Evolutionary conservation across 2,113 vertebrate species (phyloP), one percentile per base, ranked within the genome.

Genomic region (Sarotherodon lohbergeri): DNA sequence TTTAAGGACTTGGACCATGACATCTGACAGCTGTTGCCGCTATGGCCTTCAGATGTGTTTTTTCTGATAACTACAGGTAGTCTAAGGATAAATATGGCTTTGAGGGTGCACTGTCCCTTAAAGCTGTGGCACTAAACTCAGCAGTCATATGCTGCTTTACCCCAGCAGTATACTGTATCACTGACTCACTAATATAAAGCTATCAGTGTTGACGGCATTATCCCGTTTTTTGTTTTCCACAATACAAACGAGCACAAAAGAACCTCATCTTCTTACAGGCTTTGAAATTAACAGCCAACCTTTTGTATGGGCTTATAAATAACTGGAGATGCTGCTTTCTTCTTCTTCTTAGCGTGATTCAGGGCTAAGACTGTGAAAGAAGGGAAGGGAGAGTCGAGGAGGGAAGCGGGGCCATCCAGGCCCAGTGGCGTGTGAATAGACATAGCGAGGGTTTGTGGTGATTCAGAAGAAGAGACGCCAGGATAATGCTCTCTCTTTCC

Each of bases 261-360:
- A 86, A 16, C 32, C 86, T 92, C 84, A 92, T 94, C 94, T 91
- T 88, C 94, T 93, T 90, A 90, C 89, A 83, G 91, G 82, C 94
- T 88, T 90, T 71, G 88, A 91, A 94, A 94, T 92, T 32, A 93
- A 86, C 86, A 87, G 78, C 88, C 89, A 59, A 9, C 59, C 78
- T 66, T 90, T 89, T 92, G 89, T 89, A 78, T 12, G 29, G 82
- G 83, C 81, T 91, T 88, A 91, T 81, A 91, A 93, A 94, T 90
- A 89, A 91, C 86, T 88, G 61, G 59, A 84, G 82, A 83, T 61
- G 80, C 88, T 87, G 73, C 46, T 78, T 78, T 78, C 73, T 85
- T 54, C 78, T 19, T 29, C 56, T 41, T 68, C 81, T 87, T 76
- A 56, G 71, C 36, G 52, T 79, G 84, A 93, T 85, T 92, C 90